Conservation (phyloP, 2,113 vertebrate species). For the Trochalopteron elliotii region DNA sequence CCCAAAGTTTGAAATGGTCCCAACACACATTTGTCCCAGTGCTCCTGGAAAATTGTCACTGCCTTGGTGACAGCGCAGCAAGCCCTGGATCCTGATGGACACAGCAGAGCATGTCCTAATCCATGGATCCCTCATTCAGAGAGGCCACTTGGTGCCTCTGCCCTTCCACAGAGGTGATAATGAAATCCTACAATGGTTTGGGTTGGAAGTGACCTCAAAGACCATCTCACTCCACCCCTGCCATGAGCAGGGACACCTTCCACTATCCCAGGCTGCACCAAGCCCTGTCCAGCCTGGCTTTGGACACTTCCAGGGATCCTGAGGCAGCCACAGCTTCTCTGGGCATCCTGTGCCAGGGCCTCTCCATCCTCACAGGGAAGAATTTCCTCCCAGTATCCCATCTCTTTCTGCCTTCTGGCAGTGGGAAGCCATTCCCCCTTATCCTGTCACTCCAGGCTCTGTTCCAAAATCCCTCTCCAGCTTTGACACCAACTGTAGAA, state of each 20-base stretch:
- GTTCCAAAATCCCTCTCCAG: background rate
- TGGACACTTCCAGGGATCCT: background rate
- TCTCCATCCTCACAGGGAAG: fast-evolving
- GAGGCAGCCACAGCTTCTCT: background rate
- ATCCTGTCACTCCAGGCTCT: background rate
- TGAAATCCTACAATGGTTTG: background rate
- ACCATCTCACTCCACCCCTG: too few species aligned
- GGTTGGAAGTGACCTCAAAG: background rate
- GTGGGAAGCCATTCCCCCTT: background rate
- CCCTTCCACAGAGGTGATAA: background rate
- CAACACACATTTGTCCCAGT: background rate
- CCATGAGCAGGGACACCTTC: background rate
- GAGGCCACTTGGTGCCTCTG: background rate
- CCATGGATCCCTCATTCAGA: background rate
- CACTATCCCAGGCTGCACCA: fast-evolving
- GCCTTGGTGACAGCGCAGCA: background rate
- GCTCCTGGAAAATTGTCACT: background rate
- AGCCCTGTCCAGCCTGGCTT: fast-evolving
- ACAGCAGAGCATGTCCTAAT: background rate
- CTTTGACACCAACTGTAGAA: background rate
- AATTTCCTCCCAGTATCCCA: background rate
- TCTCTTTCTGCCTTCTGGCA: background rate
- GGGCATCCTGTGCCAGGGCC: background rate
- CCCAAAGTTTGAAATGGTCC: background rate
- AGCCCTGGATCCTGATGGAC: background rate